Conservation (phyloP, 2,888 invertebrate genomes). For the Drosophila parthenogenetica region DNA sequence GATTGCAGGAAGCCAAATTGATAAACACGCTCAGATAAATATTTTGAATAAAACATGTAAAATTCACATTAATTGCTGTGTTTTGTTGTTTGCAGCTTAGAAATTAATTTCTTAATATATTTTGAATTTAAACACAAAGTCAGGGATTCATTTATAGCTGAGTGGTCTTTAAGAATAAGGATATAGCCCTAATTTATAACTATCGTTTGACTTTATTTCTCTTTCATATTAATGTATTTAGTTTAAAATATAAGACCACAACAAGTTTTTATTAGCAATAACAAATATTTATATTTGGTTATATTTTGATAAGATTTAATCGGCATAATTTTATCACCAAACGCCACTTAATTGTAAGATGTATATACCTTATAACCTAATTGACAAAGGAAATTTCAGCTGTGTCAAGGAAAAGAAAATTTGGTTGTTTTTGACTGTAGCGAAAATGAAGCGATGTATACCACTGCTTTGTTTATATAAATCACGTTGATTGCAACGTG, state of each 20-base stretch:
- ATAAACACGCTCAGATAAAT: constrained; percentile 27
- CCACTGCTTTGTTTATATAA: constrained; percentile 2
- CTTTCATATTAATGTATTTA: too few species aligned
- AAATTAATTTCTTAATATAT: too few species aligned
- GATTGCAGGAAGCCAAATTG: constrained; percentile 21
- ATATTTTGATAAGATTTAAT: background rate
- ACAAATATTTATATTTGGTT: too few species aligned
- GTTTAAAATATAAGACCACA: too few species aligned
- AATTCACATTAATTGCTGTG: background rate
- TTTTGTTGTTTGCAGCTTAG: too few species aligned
- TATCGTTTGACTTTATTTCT: too few species aligned
- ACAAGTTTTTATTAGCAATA: too few species aligned
- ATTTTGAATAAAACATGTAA: constrained; percentile 16
- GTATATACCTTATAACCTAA: background rate
- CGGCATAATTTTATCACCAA: too few species aligned
- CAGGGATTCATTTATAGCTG: background rate
- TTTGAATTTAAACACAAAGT: too few species aligned
- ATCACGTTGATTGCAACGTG: constrained; percentile 24
- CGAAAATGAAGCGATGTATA: constrained; percentile 8
- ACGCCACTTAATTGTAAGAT: background rate
- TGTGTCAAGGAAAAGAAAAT: background rate
- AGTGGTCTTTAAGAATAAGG: background rate
- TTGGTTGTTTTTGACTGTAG: background rate
- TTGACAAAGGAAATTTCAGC: background rate
- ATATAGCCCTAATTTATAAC: too few species aligned